Percentiles rank a stretch among this genome's conserved stretches.
Evolutionary conservation across 2,888 invertebrate species (phyloP).

Genomic region (Biston betularia): DNA sequence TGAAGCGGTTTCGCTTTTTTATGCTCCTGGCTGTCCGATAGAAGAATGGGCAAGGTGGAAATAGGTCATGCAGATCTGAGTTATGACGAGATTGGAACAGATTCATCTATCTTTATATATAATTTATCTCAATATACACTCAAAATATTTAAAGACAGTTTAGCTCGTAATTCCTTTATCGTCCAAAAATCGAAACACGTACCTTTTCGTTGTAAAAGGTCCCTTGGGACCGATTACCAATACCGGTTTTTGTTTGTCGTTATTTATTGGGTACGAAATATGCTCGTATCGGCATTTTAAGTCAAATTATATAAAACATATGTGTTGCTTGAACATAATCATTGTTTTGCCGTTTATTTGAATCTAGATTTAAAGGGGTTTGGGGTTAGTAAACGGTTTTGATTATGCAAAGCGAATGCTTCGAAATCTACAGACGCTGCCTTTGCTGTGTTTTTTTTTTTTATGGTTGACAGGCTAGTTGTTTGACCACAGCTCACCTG

Average conservation of each 20-base stretch:
- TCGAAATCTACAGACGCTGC: not conserved
- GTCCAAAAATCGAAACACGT: slow-evolving; percentile 24
- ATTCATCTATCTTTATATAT: too few species aligned
- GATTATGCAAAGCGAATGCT: not conserved
- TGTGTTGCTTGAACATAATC: not conserved
- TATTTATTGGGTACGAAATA: slow-evolving; percentile 25
- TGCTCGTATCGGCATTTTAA: slow-evolving; percentile 8
- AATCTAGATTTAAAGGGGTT: not conserved
- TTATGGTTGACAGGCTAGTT: too few species aligned
- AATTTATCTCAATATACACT: not conserved
- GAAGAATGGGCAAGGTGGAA: too few species aligned
- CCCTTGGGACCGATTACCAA: slow-evolving; percentile 18
- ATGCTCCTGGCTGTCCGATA: too few species aligned
- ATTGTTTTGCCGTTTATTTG: not conserved
- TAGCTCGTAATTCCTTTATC: slow-evolving; percentile 11
- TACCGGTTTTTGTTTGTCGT: slow-evolving; percentile 19
- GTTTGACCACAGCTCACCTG: too few species aligned
- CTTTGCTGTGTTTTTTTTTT: too few species aligned
- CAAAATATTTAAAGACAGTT: not conserved
- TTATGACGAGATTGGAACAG: too few species aligned
- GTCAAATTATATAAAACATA: slow-evolving; percentile 3
- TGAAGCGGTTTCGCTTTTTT: too few species aligned
- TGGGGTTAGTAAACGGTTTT: not conserved
- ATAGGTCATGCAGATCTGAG: too few species aligned
- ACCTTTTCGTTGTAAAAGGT: slow-evolving; percentile 6